Evolutionary conservation across 2,113 vertebrate genomes (phyloP), one percentile per base, ranked within the genome.

Genomic region (Entomyzon cyanotis): DNA sequence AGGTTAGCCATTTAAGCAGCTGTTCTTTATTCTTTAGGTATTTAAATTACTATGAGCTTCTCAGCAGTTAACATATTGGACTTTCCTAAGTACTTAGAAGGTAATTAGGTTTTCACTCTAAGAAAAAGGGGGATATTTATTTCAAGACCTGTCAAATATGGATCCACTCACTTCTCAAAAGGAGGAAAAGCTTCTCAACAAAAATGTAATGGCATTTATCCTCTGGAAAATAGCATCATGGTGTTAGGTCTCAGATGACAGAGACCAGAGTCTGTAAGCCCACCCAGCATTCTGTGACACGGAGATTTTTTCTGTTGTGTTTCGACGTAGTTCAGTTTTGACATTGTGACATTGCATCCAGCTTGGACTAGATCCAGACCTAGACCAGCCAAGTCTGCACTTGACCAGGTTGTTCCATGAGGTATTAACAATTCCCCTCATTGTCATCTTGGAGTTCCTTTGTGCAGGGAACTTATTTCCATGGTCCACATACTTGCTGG

Each of bases 1-100:
- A 81, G n/a, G 70, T 49, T 91, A 94, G 22, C 59, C 27, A 63
- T 82, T 93, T 73, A 88, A 94, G 49, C n/a, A 53, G 21, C 20
- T 0, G 2, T 39, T 76, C 83, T 63, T 91, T 95, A 73, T 87
- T 77, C 60, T 94, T 79, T 84, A 78, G 75, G 35, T 59, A 79
- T 88, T 94, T 95, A 82, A 86, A 78, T 93, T 84, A 12, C 44
- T 58, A 1, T 94, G 50, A 91, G 74, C 49, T 94, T 93, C 64
- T 84, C 27, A 91, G 65, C 67, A 39, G 39, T 90, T 91, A 78
- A 78, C 67, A 30, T 68, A 85, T 10, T 92, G 52, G 62, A 81
- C 30, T 83, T 85, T 62, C 5, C 11, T 69, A 83, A 49, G n/a
- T 84, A 58, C 64, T 94, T 71, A 84, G 25, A 73, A 88, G n/a